These are phyloP conservation scores for Sardinella longiceps DNA, from an alignment of 2,797 vertebrate genomes.

Conservation along the genomic window DNA sequence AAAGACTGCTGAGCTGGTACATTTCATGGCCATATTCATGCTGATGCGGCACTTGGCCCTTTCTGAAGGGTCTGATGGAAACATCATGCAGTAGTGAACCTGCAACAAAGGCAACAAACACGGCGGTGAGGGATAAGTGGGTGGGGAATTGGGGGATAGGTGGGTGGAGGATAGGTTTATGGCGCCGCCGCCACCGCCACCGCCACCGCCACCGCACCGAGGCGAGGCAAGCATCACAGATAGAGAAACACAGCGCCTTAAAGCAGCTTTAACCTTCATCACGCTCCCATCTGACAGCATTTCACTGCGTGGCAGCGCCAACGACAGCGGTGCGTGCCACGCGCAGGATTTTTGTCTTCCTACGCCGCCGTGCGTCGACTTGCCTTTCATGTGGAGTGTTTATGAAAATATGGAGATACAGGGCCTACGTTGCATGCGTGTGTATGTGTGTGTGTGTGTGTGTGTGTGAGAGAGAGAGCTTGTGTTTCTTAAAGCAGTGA, in stretches of 20 bases:
- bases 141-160: not conserved
- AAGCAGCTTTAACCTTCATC: conserved; percentile 77
- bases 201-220: too few species aligned
- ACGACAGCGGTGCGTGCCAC: not conserved
- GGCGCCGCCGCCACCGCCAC: conserved; percentile 30
- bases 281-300: conserved; percentile 72
- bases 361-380: conserved; percentile 25
- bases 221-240: conserved; percentile 77
- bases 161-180: not conserved
- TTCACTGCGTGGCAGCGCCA: conserved; percentile 62
- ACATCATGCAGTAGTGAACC: not conserved
- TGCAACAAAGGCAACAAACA: conserved; percentile 1
- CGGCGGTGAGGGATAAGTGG: too few species aligned
- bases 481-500: conserved; percentile 75
- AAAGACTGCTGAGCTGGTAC: not conserved
- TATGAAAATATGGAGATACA: conserved; percentile 75
- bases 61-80: conserved; percentile 2
- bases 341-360: not conserved
- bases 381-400: conserved; percentile 72
- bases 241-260: conserved; percentile 67
- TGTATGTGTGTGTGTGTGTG: conserved; percentile 53
- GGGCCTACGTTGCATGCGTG: conserved; percentile 54
- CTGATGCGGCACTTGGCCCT: not conserved
- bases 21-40: not conserved
- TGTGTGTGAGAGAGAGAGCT: conserved; percentile 46